phyloP scores from a whole-genome alignment of 1,140 invertebrate species.

The Physella acuta region DNA sequence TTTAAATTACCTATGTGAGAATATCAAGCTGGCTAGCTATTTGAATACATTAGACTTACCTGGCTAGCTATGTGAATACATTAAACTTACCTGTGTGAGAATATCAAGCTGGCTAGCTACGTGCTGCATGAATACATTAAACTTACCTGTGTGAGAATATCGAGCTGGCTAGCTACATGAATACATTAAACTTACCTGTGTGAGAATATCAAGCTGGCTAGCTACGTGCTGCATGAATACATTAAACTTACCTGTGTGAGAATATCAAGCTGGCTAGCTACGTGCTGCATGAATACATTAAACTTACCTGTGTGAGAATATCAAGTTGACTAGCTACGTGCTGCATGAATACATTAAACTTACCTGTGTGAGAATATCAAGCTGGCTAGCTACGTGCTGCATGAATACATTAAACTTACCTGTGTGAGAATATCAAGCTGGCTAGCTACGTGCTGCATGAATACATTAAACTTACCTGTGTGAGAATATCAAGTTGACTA shows the following conservation, averaged over 20 bases:
- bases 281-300: background rate
- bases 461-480: too few relatives aligned
- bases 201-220: background rate
- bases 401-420: too few relatives aligned
- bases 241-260: slow-evolving; percentile 26
- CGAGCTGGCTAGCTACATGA: slow-evolving; percentile 46
- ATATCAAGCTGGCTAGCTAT: slow-evolving; percentile 60
- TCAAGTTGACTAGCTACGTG: too few relatives aligned
- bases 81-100: background rate
- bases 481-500: too few relatives aligned
- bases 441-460: too few relatives aligned
- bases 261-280: background rate
- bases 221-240: slow-evolving; percentile 11
- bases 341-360: too few relatives aligned
- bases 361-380: too few relatives aligned
- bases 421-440: too few relatives aligned
- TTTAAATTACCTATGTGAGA: slow-evolving; percentile 54
- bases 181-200: slow-evolving; percentile 38
- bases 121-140: slow-evolving; percentile 56
- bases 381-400: too few relatives aligned
- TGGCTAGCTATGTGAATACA: too few relatives aligned
- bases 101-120: slow-evolving; percentile 44
- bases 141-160: slow-evolving; percentile 39
- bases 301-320: too few relatives aligned
- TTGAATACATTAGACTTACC: slow-evolving; percentile 53